These are phyloP conservation scores for Chloroceryle inda DNA, from an alignment of 2,797 vertebrate genomes.

Conservation along the genomic window DNA sequence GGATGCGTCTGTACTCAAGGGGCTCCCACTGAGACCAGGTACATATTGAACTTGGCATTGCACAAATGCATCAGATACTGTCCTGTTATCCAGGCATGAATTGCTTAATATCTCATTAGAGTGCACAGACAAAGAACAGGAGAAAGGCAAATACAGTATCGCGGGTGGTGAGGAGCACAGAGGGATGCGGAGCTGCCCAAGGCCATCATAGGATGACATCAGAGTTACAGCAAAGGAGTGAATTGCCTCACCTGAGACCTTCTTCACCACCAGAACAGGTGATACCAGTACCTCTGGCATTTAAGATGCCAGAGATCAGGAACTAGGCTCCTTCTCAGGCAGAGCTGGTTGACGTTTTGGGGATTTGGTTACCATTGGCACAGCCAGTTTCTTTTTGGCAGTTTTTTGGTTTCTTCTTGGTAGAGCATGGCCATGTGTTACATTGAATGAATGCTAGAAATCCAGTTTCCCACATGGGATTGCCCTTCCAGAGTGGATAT, in stretches of 20 bases:
- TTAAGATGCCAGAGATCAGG: not conserved
- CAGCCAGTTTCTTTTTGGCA: not conserved
- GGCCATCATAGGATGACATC: not conserved
- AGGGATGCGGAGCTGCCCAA: not conserved
- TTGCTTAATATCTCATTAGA: not conserved
- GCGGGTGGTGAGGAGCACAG: not conserved
- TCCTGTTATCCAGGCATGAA: not conserved
- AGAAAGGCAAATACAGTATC: not conserved
- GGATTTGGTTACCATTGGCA: not conserved
- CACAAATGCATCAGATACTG: not conserved
- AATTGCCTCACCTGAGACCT: not conserved
- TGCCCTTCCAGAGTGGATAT: not conserved
- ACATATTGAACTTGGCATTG: not conserved
- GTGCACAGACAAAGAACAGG: not conserved
- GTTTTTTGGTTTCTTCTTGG: not conserved
- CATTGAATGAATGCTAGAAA: not conserved
- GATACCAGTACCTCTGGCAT: not conserved
- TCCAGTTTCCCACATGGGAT: not conserved
- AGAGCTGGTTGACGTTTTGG: not conserved
- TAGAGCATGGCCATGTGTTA: not conserved
- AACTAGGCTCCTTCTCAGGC: not conserved
- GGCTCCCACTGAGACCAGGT: not conserved
- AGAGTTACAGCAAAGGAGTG: not conserved
- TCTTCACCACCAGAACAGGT: not conserved
- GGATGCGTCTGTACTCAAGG: not conserved